Conservation (phyloP, 2,113 vertebrate genomes). For the Brienomyrus brachyistius region DNA sequence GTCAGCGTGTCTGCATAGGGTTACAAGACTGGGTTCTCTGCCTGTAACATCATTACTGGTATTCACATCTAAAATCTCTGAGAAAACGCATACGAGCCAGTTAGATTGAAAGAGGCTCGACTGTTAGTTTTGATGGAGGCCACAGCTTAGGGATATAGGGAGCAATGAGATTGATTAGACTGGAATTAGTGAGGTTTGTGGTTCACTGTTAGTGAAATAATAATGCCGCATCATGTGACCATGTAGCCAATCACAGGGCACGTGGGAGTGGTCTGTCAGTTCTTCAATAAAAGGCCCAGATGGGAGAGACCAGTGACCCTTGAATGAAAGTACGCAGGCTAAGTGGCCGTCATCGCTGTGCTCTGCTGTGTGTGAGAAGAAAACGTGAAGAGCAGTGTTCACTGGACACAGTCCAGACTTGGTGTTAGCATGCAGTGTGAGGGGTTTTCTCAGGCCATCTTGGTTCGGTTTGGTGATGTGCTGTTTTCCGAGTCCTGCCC, state of each 20-base stretch:
- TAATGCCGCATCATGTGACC: neutral
- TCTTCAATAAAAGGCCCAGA: neutral
- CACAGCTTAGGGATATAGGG: neutral
- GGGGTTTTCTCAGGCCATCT: neutral
- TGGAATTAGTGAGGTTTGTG: neutral
- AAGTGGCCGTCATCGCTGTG: neutral
- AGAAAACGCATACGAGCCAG: neutral
- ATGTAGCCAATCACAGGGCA: neutral
- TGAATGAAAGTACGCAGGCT: neutral
- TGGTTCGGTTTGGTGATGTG: neutral
- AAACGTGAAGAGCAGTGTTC: neutral
- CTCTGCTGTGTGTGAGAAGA: neutral
- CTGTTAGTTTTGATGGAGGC: neutral
- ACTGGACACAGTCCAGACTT: neutral
- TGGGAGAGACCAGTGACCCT: neutral
- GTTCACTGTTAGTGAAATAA: neutral
- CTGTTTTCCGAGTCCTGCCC: neutral
- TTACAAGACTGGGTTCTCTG: neutral
- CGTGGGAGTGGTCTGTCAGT: neutral
- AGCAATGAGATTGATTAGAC: neutral
- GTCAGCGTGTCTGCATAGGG: neutral
- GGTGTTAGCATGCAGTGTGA: neutral
- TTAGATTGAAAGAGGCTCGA: neutral
- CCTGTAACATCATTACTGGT: neutral
- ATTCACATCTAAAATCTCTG: neutral